Evolutionary conservation across 2,888 invertebrate genomes (phyloP).

Genomic region (Pseudococcus jackbeardsleyi): DNA sequence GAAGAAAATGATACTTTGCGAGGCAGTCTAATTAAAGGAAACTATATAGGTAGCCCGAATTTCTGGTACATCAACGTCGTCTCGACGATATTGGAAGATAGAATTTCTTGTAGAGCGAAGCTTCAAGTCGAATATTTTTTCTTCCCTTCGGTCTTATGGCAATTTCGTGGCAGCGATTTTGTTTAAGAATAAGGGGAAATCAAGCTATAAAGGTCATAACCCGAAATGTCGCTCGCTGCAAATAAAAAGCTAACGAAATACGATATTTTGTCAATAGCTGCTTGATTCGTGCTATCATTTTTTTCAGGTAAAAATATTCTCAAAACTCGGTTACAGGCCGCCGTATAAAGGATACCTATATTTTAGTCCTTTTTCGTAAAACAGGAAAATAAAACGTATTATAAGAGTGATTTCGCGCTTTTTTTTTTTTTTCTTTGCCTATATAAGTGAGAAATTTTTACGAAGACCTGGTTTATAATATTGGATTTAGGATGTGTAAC

Average conservation of each 20-base stretch:
- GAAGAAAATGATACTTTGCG: neutral
- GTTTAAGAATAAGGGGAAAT: neutral
- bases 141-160: neutral
- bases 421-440: too few species aligned
- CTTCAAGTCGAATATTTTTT: neutral
- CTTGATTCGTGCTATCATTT: conserved; percentile 1
- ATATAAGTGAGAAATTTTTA: too few species aligned
- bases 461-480: too few species aligned
- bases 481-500: neutral
- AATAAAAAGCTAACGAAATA: conserved; percentile 1
- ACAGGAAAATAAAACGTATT: too few species aligned
- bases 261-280: conserved; percentile 2
- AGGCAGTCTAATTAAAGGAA: neutral
- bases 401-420: too few species aligned
- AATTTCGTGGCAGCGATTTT: neutral
- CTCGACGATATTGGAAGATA: neutral
- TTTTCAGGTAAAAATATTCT: neutral
- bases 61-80: neutral
- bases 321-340: neutral
- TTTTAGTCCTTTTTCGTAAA: neutral
- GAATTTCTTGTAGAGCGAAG: neutral
- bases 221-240: neutral
- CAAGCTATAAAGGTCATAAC: neutral
- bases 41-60: neutral
- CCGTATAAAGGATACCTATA: neutral